Evolutionary conservation across 1,140 invertebrate genomes (phyloP).

Genomic region (Drosophila santomea): DNA sequence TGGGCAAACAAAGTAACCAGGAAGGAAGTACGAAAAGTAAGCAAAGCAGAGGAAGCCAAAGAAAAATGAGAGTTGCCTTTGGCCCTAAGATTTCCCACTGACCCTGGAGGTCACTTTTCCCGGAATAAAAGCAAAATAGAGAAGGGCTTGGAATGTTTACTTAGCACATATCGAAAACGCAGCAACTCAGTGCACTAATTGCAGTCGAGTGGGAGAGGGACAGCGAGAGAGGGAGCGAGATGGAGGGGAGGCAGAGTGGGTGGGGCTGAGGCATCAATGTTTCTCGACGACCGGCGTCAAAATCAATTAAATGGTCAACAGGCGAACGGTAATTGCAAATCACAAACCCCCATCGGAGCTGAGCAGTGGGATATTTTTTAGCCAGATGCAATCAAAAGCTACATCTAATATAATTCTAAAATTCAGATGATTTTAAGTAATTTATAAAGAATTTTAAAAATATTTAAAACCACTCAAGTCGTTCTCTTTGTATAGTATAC

Average conservation of each 20-base stretch:
- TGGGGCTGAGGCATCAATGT: slow-evolving; percentile 15
- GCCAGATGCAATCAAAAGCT: not conserved
- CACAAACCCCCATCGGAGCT: slow-evolving; percentile 29
- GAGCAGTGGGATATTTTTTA: not conserved
- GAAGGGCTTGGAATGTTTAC: slow-evolving; percentile 18
- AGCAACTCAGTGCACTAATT: slow-evolving; percentile 64
- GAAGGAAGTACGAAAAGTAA: slow-evolving; percentile 47
- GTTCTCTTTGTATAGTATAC: too few species aligned
- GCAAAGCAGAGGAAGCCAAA: slow-evolving; percentile 21
- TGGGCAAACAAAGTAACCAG: slow-evolving; percentile 58
- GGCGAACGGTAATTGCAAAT: slow-evolving; percentile 78
- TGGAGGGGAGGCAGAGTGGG: not conserved
- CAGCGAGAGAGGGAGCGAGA: not conserved
- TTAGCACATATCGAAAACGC: slow-evolving; percentile 61
- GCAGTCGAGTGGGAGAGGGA: slow-evolving; percentile 22
- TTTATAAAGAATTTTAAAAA: too few species aligned
- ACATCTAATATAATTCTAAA: too few species aligned
- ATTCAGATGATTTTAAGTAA: too few species aligned
- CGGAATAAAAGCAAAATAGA: not conserved
- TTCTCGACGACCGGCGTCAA: slow-evolving; percentile 68
- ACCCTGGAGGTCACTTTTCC: slow-evolving; percentile 20
- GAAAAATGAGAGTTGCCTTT: slow-evolving; percentile 35
- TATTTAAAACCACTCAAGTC: too few species aligned
- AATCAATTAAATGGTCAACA: slow-evolving; percentile 81
- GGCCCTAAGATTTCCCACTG: slow-evolving; percentile 29